phyloP scores from a whole-genome alignment of 2,113 vertebrate species.

The Parus major region DNA sequence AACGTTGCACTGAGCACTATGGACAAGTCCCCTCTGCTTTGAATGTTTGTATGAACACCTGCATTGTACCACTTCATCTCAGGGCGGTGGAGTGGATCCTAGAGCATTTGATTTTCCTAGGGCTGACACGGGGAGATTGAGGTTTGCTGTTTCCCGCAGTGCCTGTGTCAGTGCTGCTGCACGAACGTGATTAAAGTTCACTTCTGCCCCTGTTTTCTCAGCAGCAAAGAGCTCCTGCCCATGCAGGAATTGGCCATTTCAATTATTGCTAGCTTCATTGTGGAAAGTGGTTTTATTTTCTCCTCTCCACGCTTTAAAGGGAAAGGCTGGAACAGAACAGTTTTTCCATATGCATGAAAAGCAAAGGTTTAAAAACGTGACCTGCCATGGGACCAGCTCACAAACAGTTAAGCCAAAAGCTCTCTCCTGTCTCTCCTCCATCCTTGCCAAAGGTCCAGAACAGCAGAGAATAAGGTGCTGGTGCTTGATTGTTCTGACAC shows the following conservation, averaged over 20 bases:
- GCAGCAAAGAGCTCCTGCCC: neutral
- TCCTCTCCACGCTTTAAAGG: neutral
- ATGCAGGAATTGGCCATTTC: neutral
- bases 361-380: neutral
- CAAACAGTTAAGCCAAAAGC: neutral
- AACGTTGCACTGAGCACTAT: neutral
- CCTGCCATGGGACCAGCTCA: neutral
- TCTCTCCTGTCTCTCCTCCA: neutral
- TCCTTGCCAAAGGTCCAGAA: neutral
- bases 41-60: neutral
- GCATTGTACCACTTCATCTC: neutral
- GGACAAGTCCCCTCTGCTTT: neutral
- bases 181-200: neutral
- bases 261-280: neutral
- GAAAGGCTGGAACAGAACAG: neutral
- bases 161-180: neutral
- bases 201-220: neutral
- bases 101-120: neutral
- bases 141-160: neutral
- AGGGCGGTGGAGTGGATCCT: neutral
- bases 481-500: neutral
- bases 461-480: neutral
- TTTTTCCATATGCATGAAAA: neutral
- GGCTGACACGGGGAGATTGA: neutral
- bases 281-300: neutral